A percentile compares a stretch with the other conserved stretches of the same genome.
Evolutionary conservation across 92 coral and sea anemone genomes (phyloP).

Genomic region (Pocillopora grandis): DNA sequence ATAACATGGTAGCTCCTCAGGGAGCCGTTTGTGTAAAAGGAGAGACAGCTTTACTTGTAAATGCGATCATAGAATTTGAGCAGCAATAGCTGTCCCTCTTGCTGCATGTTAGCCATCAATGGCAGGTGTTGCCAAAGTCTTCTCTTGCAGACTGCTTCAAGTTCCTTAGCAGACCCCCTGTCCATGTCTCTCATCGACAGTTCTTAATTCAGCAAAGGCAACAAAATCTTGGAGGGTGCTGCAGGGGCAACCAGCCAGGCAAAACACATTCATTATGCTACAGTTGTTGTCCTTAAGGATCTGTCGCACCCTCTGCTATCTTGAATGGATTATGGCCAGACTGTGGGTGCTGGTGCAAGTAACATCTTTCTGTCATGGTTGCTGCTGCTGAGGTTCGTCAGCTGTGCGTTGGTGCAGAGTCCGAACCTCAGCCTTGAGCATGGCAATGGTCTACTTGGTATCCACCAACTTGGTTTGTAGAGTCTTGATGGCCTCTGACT

Average conservation of each 20-base stretch:
- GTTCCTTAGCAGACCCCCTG: too few species aligned
- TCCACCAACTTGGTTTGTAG: conserved; percentile 3
- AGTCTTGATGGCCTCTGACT: conserved; percentile 12
- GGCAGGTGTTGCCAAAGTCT: too few species aligned
- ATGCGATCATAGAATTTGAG: too few species aligned
- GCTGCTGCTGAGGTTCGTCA: background rate
- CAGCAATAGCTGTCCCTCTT: too few species aligned
- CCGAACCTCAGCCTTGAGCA: conserved; percentile 18
- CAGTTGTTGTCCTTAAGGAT: conserved; percentile 6
- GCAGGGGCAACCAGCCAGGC: background rate
- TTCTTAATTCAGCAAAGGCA: too few species aligned
- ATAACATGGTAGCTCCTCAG: too few species aligned
- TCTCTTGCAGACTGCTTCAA: too few species aligned
- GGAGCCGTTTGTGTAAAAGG: too few species aligned
- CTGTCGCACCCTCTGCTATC: background rate
- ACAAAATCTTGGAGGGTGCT: background rate
- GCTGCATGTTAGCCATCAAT: too few species aligned
- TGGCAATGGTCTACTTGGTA: background rate
- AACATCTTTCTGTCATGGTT: background rate
- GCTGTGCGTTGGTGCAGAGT: background rate
- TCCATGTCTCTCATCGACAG: too few species aligned
- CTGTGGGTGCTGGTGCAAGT: conserved; percentile 1
- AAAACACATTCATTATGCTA: background rate
- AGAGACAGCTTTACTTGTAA: too few species aligned
- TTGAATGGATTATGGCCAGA: background rate